These are phyloP conservation scores for Fistularia commersonii DNA, from an alignment of 2,797 vertebrate species.

Conservation along the genomic window DNA sequence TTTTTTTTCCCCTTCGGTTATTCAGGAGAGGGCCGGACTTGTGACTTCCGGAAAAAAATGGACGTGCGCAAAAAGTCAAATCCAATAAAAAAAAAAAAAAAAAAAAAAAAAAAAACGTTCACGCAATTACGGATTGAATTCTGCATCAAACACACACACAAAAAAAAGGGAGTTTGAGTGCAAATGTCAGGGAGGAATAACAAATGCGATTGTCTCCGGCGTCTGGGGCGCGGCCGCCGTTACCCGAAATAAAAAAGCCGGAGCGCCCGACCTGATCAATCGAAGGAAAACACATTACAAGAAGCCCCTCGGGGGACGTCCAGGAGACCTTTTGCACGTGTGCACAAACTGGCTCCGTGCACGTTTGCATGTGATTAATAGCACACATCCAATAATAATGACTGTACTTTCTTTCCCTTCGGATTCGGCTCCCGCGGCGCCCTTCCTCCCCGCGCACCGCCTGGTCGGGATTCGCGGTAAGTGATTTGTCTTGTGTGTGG, in stretches of 20 bases:
- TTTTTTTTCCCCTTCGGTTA: too few relatives aligned
- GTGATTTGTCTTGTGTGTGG: conserved; percentile 65
- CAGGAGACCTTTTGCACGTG: conserved; percentile 6
- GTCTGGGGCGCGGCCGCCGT: conserved; percentile 25
- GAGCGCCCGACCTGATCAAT: conserved; percentile 45
- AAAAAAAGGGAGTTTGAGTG: conserved; percentile 25
- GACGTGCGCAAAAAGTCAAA: too few relatives aligned
- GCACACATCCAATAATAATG: conserved; percentile 35
- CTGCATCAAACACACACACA: conserved; percentile 56
- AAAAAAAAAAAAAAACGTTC: conserved; percentile 46
- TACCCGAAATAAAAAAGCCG: conserved; percentile 61
- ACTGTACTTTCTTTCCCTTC: conserved; percentile 10
- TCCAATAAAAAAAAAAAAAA: conserved; percentile 50
- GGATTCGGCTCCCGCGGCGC: conserved; percentile 21
- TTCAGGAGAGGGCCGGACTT: too few relatives aligned
- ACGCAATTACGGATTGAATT: not conserved
- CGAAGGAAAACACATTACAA: conserved; percentile 41
- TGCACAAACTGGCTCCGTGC: conserved; percentile 9
- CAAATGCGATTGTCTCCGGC: conserved; percentile 8
- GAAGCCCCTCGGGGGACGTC: conserved; percentile 11
- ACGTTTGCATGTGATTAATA: conserved; percentile 48
- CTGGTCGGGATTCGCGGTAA: conserved; percentile 44
- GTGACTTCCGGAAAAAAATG: too few relatives aligned
- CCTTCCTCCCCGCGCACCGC: conserved; percentile 26
- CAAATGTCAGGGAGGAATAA: conserved; percentile 9